Base-by-base conservation (phyloP, 1,140 invertebrate genomes). In the Ostrea edulis region DNA sequence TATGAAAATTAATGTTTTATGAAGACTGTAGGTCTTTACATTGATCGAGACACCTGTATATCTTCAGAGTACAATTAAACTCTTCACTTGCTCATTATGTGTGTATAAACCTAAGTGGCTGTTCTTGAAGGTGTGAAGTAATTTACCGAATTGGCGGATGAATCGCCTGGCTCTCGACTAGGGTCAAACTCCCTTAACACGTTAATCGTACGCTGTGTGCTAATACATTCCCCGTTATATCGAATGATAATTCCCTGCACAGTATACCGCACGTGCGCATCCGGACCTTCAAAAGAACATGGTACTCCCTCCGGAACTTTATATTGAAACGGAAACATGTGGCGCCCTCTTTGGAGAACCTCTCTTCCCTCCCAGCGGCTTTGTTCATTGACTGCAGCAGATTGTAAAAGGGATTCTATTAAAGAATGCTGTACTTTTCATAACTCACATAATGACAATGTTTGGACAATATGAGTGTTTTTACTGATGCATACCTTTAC, bases 281-380 rank as follows among this genome's bases (percentile, higher is more conserved):
- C 92, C 7, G 92, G 93, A 3, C 93, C 93, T 85, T 94, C 93
- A 88, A 94, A 93, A 3, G 93, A 94, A 89, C 93, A 94, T 3
- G 93, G 93, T 22, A 94, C 92, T 51, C 92, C 92, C 53, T 93
- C 92, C 14, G 93, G 93, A 17, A 94, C 90, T 85, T 92, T 92
- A 86, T 94, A 94, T 86, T 93, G 93, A 85, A 94, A 94, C 12
- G 93, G 93, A 91, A 94, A 93, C 81, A 93, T 89, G 86, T 94
- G 93, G 35, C 92, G 91, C 4, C 93, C 93, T 88, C 92, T 90
- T 82, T 93, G 92, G 35, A 94, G 77, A 2, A 93, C 92, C 85
- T 94, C 93, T 58, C 92, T 83, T 35, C 91, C 93, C 82, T 93
- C 93, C 93, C 93, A 94, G 52, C 92, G 89, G 35, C 92, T 92